These are phyloP conservation scores for Mirza zaza DNA, from an alignment of 2,113 vertebrate genomes.

Conservation along the genomic window DNA sequence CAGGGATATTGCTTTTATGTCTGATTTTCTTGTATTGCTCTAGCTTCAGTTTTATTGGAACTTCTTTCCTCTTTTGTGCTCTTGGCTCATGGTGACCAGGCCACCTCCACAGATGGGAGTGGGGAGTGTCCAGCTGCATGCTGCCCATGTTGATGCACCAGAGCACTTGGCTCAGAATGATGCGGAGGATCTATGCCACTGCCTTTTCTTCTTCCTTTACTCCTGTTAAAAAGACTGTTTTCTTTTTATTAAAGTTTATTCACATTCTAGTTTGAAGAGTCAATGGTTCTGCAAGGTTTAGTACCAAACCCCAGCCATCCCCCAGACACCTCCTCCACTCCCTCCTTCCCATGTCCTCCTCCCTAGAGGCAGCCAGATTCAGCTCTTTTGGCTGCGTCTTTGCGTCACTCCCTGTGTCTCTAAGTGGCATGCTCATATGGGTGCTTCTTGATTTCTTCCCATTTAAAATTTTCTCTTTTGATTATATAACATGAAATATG, in stretches of 20 bases:
- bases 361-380: background rate
- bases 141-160: background rate
- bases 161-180: background rate
- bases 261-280: background rate
- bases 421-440: background rate
- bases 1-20: background rate
- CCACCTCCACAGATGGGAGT: background rate
- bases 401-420: background rate
- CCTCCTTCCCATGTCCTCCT: fast-evolving
- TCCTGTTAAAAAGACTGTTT: background rate
- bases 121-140: fast-evolving
- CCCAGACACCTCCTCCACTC: fast-evolving
- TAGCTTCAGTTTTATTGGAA: background rate
- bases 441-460: background rate
- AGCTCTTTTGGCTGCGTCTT: background rate
- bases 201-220: background rate
- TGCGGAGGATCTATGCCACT: background rate
- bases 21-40: background rate
- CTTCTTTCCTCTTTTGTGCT: background rate
- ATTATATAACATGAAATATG: background rate
- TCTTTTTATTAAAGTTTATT: background rate
- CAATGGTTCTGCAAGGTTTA: background rate
- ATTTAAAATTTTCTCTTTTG: background rate
- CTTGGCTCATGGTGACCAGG: background rate
- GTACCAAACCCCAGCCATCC: too few species aligned